Evolutionary conservation across 1,140 invertebrate genomes (phyloP), one percentile per base, ranked within the genome.

Genomic region (Apis laboriosa): DNA sequence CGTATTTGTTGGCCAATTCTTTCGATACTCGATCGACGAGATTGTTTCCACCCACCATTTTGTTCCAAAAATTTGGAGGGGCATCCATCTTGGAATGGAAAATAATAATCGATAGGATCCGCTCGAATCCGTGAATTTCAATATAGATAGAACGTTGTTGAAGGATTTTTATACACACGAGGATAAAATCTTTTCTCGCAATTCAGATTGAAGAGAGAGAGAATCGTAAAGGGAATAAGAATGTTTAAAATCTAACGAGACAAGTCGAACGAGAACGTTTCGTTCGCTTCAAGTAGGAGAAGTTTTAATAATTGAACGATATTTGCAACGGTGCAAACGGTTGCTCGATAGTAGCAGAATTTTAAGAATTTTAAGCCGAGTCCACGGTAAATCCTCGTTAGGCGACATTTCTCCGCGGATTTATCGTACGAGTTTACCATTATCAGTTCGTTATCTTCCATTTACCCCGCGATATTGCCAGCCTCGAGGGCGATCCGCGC

Each of bases 1-100:
- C 83, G 86, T 88, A 83, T 88, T 88, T 88, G 87, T 88, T 88
- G 83, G 82, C 77, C 19, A 28, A 58, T 51, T 81, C 71, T 64
- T 84, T 84, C 78, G 56, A 53, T 75, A 56, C 8, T 2, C 77
- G 55, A 86, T 84, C 80, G 51, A 34, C 73, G 64, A 28, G 53
- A 55, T 76, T 77, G 56, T 24, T 28, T 13, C 13, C 11, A 19
- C 43, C 1, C 12, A 9, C 1, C 12, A 13, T 34, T 21, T n/a
- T 8, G 66, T 15, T 7, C 64, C 19, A 13, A 9, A 67, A 67
- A 67, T 63, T 24, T 28, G 61, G 24, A 15, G 9, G 4, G 28
- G 5, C n/a, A 12, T 63, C 21, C n/a, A 11, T n/a, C 21, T 17
- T 60, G 21, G 34, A 3, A 43, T 17, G n/a, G n/a, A 19, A 72